Conservation (phyloP, 1,140 invertebrate species). For the Tribolium castaneum region DNA sequence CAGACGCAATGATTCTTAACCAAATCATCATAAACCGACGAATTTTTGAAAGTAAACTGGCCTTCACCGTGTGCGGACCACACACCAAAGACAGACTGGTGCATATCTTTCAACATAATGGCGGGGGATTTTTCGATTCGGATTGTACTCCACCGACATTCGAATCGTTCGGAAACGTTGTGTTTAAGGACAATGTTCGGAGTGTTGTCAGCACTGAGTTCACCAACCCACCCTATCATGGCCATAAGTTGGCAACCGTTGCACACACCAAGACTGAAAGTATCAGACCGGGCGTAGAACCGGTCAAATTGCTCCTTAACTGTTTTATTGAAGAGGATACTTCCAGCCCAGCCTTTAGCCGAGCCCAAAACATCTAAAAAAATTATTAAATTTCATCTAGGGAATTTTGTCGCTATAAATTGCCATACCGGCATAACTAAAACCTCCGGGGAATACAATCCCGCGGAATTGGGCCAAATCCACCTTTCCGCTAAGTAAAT, state of each 20-base stretch:
- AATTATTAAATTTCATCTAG: too few species aligned
- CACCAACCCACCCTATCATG: slow-evolving; percentile 80
- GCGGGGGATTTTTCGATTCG: slow-evolving; percentile 71
- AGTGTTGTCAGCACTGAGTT: slow-evolving; percentile 54
- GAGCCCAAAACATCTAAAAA: slow-evolving; percentile 92
- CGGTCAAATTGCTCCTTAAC: slow-evolving; percentile 76
- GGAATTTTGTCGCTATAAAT: too few species aligned
- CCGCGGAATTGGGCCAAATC: slow-evolving; percentile 86
- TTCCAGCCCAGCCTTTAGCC: slow-evolving; percentile 97
- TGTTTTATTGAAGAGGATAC: slow-evolving; percentile 80
- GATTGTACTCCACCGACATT: slow-evolving; percentile 91
- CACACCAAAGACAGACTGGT: slow-evolving; percentile 84
- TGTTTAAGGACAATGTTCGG: slow-evolving; percentile 82
- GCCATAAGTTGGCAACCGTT: slow-evolving; percentile 98
- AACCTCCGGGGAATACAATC: slow-evolving; percentile 95
- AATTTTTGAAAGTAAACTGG: slow-evolving; percentile 72
- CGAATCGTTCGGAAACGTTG: slow-evolving; percentile 89
- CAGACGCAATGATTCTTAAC: slow-evolving; percentile 75
- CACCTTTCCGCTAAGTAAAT: slow-evolving; percentile 78
- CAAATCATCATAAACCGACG: slow-evolving; percentile 69
- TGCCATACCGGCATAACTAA: slow-evolving; percentile 91
- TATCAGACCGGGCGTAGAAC: slow-evolving; percentile 80
- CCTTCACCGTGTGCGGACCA: slow-evolving; percentile 99
- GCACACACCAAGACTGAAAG: slow-evolving; percentile 96
- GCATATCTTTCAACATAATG: slow-evolving; percentile 92